These are phyloP conservation scores for Xenentodon cancila DNA, from an alignment of 2,797 vertebrate genomes.

Conservation along the genomic window DNA sequence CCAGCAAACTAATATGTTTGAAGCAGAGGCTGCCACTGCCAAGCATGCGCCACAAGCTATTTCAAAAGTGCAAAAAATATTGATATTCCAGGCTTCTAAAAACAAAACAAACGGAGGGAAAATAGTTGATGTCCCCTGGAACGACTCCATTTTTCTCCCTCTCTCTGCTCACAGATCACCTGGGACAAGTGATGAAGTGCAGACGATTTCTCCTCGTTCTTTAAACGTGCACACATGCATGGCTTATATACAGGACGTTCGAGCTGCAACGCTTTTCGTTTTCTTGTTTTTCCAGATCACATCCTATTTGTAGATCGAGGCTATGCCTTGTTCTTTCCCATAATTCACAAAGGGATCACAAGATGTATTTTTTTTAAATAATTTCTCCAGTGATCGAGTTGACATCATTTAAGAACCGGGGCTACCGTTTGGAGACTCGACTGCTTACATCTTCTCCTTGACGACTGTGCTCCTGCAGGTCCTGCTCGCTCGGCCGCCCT, in stretches of 20 bases:
- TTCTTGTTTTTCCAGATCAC: conserved; percentile 5
- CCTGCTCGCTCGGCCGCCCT: too few relatives aligned
- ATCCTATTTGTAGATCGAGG: background rate
- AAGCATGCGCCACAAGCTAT: conserved; percentile 79
- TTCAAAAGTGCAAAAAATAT: conserved; percentile 78
- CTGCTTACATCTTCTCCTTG: too few relatives aligned
- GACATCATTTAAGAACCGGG: too few relatives aligned
- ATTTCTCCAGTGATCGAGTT: too few relatives aligned
- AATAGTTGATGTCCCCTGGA: conserved; percentile 66
- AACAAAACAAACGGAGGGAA: conserved; percentile 65
- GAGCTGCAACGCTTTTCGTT: too few relatives aligned
- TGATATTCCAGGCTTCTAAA: conserved; percentile 82
- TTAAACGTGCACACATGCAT: conserved; percentile 29
- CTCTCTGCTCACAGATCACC: conserved; percentile 58
- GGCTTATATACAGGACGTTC: background rate
- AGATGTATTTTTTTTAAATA: too few relatives aligned
- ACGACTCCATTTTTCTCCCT: conserved; percentile 64
- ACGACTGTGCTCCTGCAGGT: too few relatives aligned
- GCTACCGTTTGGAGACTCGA: too few relatives aligned
- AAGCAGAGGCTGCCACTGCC: conserved; percentile 78
- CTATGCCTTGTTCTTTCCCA: too few relatives aligned
- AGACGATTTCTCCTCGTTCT: conserved; percentile 17
- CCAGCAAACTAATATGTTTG: conserved; percentile 83
- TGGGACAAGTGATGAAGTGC: conserved; percentile 61
- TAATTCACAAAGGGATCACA: too few relatives aligned